Percentiles rank a stretch among this genome's conserved stretches.
These are phyloP conservation scores for Adineta ricciae DNA, from an alignment of 2,888 invertebrate species.

Conservation along the genomic window DNA sequence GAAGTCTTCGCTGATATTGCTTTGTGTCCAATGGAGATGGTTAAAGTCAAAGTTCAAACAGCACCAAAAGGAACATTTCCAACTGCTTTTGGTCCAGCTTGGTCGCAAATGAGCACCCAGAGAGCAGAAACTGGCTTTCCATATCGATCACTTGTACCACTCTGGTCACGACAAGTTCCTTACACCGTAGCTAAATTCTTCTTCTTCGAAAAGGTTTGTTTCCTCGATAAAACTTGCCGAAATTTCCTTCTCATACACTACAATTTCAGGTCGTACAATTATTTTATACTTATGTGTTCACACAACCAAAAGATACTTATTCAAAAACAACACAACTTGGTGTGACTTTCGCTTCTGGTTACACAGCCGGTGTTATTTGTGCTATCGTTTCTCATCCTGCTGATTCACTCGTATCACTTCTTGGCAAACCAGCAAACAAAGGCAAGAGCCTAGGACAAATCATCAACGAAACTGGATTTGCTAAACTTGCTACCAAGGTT, in stretches of 20 bases:
- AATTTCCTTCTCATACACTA: neutral
- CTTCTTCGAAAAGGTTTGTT: constrained; percentile 13
- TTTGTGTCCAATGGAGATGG: constrained; percentile 14
- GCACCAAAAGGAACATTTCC: constrained; percentile 9
- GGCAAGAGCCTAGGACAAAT: constrained; percentile 22
- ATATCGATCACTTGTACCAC: constrained; percentile 11
- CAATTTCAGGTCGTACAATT: constrained; percentile 13
- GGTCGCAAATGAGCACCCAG: neutral
- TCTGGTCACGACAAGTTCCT: constrained; percentile 22
- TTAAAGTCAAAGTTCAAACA: constrained; percentile 21
- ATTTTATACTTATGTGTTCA: neutral
- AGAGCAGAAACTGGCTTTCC: constrained; percentile 16
- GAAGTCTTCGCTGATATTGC: neutral
- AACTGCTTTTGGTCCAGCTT: neutral
- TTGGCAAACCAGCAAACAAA: constrained; percentile 9
- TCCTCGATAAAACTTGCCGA: neutral
- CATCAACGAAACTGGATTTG: constrained; percentile 4
- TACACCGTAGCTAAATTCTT: constrained; percentile 18
- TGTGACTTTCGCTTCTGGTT: constrained; percentile 13
- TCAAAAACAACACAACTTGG: constrained; percentile 11
- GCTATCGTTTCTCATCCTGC: constrained; percentile 17
- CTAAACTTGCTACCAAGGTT: constrained; percentile 5
- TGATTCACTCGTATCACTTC: constrained; percentile 5
- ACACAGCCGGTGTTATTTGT: constrained; percentile 13
- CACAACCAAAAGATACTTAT: constrained; percentile 7